phyloP scores from a whole-genome alignment of 2,797 vertebrate species.

The Craterocephalus amniculus region DNA sequence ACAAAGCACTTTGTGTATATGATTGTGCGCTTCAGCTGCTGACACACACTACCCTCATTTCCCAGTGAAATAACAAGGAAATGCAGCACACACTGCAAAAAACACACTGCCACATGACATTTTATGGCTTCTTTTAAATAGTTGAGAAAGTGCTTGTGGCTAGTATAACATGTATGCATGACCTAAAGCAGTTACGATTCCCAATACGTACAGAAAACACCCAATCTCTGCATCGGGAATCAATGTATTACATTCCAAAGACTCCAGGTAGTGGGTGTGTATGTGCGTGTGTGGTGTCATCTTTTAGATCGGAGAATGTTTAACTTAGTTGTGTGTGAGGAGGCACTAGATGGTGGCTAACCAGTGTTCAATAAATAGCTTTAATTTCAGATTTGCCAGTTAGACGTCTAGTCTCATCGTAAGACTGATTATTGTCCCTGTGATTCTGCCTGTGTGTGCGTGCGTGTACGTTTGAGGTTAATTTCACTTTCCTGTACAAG shows the following conservation, averaged over 20 bases:
- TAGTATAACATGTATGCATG: conserved; percentile 33
- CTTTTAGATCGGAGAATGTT: conserved; percentile 50
- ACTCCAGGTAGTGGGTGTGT: conserved; percentile 56
- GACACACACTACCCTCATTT: conserved; percentile 57
- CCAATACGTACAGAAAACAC: too few relatives aligned
- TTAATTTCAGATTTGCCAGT: conserved; percentile 73
- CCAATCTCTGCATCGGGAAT: conserved; percentile 50
- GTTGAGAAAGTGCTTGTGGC: conserved; percentile 36
- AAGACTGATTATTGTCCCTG: conserved; percentile 46
- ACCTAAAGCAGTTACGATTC: conserved; percentile 37
- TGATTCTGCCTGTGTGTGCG: conserved; percentile 48
- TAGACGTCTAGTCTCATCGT: conserved; percentile 57
- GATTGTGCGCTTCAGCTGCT: conserved; percentile 50
- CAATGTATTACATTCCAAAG: conserved; percentile 81
- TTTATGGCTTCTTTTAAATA: conserved; percentile 10
- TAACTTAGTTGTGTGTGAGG: conserved; percentile 24
- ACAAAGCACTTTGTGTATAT: conserved; percentile 47
- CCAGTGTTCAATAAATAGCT: conserved; percentile 74
- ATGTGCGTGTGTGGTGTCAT: conserved; percentile 13
- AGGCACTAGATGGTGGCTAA: conserved; percentile 40
- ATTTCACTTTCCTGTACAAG: conserved; percentile 49
- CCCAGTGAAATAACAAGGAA: conserved; percentile 37
- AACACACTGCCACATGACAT: conserved; percentile 34
- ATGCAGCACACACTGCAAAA: conserved; percentile 35
- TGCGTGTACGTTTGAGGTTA: conserved; percentile 16